Base-by-base conservation (phyloP, 2,888 invertebrate species). In the Drosophila macrothrix region DNA sequence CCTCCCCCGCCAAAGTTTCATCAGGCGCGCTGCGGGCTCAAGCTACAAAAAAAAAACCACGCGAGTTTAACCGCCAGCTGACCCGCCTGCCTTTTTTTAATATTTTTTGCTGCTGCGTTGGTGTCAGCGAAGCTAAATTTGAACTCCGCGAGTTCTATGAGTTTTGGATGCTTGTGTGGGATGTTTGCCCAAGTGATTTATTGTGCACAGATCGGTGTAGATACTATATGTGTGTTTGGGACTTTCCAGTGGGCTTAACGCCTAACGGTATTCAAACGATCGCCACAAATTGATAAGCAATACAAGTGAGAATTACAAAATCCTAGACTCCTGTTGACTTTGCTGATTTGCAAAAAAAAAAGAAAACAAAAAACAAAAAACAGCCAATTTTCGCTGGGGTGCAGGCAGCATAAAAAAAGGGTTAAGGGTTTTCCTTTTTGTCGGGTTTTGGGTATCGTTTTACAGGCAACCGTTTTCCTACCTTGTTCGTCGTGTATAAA, bases 211-310 rank as follows among this genome's bases (percentile, higher is more conserved):
- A 80, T 78, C 55, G 58, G 4, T 22, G 50, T 50, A 55, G 55
- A 69, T 70, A 70, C 39, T n/a, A 28, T 55, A 2, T 31, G 9
- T n/a, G n/a, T 29, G 28, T 29, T 22, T 43, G 46, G 33, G n/a
- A 67, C 54, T 66, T 43, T 29, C 43, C 46, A 54, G 69, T 71
- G 52, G 81, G 81, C 73, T 81, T 81, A 81, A 76, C 64, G 77
- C 76, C 68, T 84, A 85, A 80, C 85, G 84, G 90, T 78, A 71
- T 62, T 63, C 35, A 50, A 52, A 19, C 50, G 88, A 84, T 89
- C 49, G 59, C 67, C 76, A 52, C 80, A 73, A 68, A 74, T 59
- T 73, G 88, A 85, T 90, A 87, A 84, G 82, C 78, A 61, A 67
- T 65, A 3, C 41, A 16, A 29, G 81, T 59, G 63, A 54, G 61